Percentiles rank a stretch among this genome's conserved stretches.
phyloP scores from a whole-genome alignment of 2,888 invertebrate species.

The Atrina japonica region DNA sequence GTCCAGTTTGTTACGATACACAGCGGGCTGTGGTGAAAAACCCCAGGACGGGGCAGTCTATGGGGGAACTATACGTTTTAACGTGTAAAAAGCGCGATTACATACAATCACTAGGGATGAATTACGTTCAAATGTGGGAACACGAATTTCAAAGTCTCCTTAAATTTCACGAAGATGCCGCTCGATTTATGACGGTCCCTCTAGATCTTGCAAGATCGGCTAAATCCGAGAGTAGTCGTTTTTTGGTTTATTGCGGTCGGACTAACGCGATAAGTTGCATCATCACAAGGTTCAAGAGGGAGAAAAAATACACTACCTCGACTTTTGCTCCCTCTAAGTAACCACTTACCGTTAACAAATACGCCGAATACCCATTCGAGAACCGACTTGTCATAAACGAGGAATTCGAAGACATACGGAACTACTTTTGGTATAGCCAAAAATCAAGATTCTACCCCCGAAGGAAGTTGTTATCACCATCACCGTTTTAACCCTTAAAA shows the following conservation, averaged over 20 bases:
- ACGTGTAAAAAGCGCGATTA: too few species aligned
- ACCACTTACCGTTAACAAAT: constrained; percentile 64
- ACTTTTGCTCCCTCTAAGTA: constrained; percentile 64
- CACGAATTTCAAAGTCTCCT: too few species aligned
- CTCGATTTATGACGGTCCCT: too few species aligned
- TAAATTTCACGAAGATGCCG: too few species aligned
- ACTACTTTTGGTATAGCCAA: constrained; percentile 60
- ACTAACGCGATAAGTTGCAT: constrained; percentile 59
- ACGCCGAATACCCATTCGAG: constrained; percentile 58
- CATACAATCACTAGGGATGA: too few species aligned
- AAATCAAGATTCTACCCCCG: constrained; percentile 62
- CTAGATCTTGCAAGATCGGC: constrained; percentile 23
- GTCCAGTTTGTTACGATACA: too few species aligned
- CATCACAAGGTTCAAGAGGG: constrained; percentile 40
- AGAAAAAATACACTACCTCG: too few species aligned
- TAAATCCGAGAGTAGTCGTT: constrained; percentile 64
- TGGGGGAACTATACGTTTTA: too few species aligned
- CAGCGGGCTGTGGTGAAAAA: too few species aligned
- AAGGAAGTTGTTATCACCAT: constrained; percentile 53
- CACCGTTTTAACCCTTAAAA: constrained; percentile 71
- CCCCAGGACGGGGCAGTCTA: too few species aligned
- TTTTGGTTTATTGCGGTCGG: constrained; percentile 66
- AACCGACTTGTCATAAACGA: constrained; percentile 55
- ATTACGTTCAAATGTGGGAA: too few species aligned
- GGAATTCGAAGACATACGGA: constrained; percentile 39